Conservation (phyloP, 2,113 vertebrate species). For the Ptyas mucosa region DNA sequence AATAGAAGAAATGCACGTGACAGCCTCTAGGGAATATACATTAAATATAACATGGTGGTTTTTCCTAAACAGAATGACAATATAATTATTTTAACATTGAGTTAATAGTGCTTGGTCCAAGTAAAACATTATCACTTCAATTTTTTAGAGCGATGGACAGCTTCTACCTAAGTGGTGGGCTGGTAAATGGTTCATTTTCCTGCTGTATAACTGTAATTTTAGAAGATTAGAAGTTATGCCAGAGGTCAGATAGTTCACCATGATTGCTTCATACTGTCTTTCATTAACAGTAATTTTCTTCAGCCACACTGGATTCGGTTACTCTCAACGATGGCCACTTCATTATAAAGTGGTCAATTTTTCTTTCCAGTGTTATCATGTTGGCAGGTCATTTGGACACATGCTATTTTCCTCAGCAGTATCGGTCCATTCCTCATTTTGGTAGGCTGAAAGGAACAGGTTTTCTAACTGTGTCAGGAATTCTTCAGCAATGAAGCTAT, state of each 20-base stretch:
- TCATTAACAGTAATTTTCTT: constrained; percentile 11
- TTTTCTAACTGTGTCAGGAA: constrained; percentile 87
- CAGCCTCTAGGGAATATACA: background rate
- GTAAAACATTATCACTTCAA: background rate
- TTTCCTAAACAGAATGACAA: background rate
- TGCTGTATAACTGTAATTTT: background rate
- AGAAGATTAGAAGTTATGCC: constrained; percentile 9
- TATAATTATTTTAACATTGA: background rate
- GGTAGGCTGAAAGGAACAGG: constrained; percentile 81
- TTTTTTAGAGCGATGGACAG: background rate
- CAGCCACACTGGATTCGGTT: background rate
- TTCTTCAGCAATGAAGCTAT: constrained; percentile 78
- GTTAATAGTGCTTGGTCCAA: background rate
- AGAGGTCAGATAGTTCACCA: background rate
- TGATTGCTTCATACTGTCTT: background rate
- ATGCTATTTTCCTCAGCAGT: constrained; percentile 53
- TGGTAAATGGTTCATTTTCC: background rate
- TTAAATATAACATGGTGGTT: background rate
- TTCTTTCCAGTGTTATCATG: constrained; percentile 42
- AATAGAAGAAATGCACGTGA: background rate
- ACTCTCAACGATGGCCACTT: background rate
- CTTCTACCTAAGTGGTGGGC: background rate
- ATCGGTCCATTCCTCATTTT: constrained; percentile 60
- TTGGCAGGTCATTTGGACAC: background rate
- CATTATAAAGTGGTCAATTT: background rate